Evolutionary conservation across 1,140 invertebrate species (phyloP).

Genomic region (Stegodyphus mimosarum): DNA sequence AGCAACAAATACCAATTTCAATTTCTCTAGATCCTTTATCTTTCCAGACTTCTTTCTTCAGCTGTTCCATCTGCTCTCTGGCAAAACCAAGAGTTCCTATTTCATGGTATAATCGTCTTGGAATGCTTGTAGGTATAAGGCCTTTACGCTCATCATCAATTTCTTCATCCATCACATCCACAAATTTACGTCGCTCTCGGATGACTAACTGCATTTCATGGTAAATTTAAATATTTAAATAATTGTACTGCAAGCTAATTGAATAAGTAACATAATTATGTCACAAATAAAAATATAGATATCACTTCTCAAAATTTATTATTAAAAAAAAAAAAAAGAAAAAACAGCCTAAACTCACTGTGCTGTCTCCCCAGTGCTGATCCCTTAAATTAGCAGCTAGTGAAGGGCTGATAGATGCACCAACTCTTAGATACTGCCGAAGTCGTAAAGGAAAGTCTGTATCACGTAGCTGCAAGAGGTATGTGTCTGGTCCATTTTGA

Average conservation of each 20-base stretch:
- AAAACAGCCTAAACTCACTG: slow-evolving; percentile 58
- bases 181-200: slow-evolving; percentile 88
- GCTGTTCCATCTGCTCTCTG: slow-evolving; percentile 62
- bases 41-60: slow-evolving; percentile 63
- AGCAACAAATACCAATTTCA: slow-evolving; percentile 38
- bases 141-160: slow-evolving; percentile 89
- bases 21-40: slow-evolving; percentile 60
- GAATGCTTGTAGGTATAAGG: slow-evolving; percentile 73
- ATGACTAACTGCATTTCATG: slow-evolving; percentile 78
- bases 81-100: slow-evolving; percentile 71
- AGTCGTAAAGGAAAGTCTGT: slow-evolving; percentile 90
- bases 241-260: no score
- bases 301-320: no score
- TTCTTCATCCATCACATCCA: slow-evolving; percentile 95
- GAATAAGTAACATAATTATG: no score
- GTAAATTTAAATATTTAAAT: no score
- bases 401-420: slow-evolving; percentile 78
- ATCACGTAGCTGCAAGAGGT: slow-evolving; percentile 90
- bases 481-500: slow-evolving; percentile 95
- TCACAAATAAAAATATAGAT: no score
- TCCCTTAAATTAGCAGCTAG: slow-evolving; percentile 67
- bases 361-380: slow-evolving; percentile 63
- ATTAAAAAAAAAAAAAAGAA: no score
- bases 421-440: slow-evolving; percentile 88
- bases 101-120: slow-evolving; percentile 79